A percentile compares a stretch with the other conserved stretches of the same genome.
These are phyloP conservation scores for Neelides folsomi DNA, from an alignment of 2,888 invertebrate species.

Conservation along the genomic window DNA sequence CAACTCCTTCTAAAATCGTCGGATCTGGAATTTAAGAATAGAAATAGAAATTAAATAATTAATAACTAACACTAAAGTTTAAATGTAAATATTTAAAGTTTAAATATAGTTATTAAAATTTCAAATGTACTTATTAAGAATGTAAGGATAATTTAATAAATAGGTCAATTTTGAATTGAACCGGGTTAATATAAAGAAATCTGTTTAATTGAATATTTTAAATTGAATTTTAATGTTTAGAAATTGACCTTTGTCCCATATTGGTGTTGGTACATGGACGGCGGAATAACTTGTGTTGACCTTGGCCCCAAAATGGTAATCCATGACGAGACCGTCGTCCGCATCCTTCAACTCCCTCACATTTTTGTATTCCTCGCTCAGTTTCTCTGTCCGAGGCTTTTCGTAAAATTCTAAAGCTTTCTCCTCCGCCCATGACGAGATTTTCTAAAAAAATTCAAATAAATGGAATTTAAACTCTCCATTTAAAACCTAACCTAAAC, in stretches of 20 bases:
- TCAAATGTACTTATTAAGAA: too few relatives aligned
- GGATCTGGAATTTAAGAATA: too few relatives aligned
- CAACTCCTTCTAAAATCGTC: slow-evolving; percentile 75
- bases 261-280: slow-evolving; percentile 87
- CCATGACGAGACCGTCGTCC: slow-evolving; percentile 30
- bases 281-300: slow-evolving; percentile 45
- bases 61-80: too few relatives aligned
- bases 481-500: slow-evolving; percentile 1
- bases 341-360: slow-evolving; percentile 35
- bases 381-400: slow-evolving; percentile 1
- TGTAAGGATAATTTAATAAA: neutral
- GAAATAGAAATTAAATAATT: too few relatives aligned
- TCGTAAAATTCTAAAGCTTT: slow-evolving; percentile 25
- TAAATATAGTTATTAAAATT: too few relatives aligned
- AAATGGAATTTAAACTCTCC: neutral
- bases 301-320: slow-evolving; percentile 19
- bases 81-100: too few relatives aligned
- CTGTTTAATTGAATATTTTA: too few relatives aligned
- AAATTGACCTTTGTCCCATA: slow-evolving; percentile 60
- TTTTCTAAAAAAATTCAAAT: slow-evolving; percentile 21
- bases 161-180: slow-evolving; percentile 1
- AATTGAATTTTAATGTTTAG: neutral
- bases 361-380: slow-evolving; percentile 38
- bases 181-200: neutral
- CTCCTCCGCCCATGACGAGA: slow-evolving; percentile 23